Conservation (phyloP, 92 coral and sea anemone species). For the Epizoanthus illoricatus region DNA sequence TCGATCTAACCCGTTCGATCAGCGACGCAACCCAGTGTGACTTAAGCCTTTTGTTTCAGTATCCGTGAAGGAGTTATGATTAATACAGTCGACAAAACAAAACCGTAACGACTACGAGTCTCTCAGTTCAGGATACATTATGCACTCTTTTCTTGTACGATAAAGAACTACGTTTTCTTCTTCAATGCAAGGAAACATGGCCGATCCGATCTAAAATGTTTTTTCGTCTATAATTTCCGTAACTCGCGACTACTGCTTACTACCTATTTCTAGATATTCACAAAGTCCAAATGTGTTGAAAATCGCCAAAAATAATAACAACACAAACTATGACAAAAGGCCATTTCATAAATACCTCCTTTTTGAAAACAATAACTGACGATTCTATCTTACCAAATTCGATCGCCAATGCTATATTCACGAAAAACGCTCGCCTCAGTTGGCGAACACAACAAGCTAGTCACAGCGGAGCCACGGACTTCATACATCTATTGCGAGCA, state of each 20-base stretch:
- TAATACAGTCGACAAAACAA: not conserved
- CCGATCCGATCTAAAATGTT: not conserved
- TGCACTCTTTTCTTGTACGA: not conserved
- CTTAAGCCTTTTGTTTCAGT: too few species aligned
- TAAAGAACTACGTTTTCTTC: not conserved
- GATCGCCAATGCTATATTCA: not conserved
- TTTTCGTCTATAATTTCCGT: not conserved
- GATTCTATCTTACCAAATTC: not conserved
- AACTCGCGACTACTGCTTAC: not conserved
- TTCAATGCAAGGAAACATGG: not conserved
- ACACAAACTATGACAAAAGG: too few species aligned
- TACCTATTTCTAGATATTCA: not conserved
- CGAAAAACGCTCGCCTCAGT: not conserved
- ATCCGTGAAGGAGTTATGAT: too few species aligned
- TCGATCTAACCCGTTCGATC: too few species aligned
- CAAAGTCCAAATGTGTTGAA: constrained; percentile 1
- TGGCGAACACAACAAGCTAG: not conserved
- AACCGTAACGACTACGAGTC: not conserved
- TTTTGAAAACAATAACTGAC: too few species aligned
- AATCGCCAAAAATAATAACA: too few species aligned
- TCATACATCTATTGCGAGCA: constrained; percentile 10
- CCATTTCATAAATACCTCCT: too few species aligned
- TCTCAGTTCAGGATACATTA: not conserved
- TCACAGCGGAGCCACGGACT: constrained; percentile 7
- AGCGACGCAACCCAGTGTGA: too few species aligned